phyloP scores from a whole-genome alignment of 2,888 invertebrate species.

The Drosophila heteroneura region DNA sequence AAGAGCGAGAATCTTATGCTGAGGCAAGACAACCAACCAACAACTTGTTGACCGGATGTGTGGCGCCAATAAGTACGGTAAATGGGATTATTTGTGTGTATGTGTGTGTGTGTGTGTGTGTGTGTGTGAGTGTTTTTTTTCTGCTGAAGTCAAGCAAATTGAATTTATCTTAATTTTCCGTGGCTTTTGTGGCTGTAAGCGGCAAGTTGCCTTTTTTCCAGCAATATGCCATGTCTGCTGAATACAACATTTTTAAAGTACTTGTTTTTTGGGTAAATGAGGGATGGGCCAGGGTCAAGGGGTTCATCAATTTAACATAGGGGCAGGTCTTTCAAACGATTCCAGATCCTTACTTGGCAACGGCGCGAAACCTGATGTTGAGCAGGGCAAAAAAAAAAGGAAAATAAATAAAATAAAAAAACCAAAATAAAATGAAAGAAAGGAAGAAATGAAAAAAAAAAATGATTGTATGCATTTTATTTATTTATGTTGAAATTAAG shows the following conservation, averaged over 20 bases:
- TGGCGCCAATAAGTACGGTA: conserved; percentile 73
- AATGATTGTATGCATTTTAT: conserved; percentile 54
- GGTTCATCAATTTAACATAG: conserved; percentile 16
- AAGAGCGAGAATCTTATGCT: conserved; percentile 40
- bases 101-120: not conserved
- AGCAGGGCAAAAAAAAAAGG: conserved; percentile 14
- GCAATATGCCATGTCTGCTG: conserved; percentile 25
- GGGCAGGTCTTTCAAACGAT: conserved; percentile 34
- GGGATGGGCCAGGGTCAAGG: not conserved
- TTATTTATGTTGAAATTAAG: conserved; percentile 81
- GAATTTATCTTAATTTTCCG: conserved; percentile 63
- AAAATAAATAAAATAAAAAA: not conserved
- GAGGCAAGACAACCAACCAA: conserved; percentile 31
- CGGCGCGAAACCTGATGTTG: conserved; percentile 36
- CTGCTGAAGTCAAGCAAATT: conserved; percentile 45
- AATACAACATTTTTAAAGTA: conserved; percentile 33
- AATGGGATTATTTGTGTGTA: conserved; percentile 72
- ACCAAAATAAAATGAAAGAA: not conserved
- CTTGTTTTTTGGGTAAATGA: not conserved
- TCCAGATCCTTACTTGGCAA: conserved; percentile 12
- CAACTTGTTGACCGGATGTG: conserved; percentile 79
- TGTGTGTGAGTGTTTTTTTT: not conserved
- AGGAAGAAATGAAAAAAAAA: conserved; percentile 4
- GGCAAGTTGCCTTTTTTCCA: conserved; percentile 4
- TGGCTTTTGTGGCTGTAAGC: conserved; percentile 37